These are phyloP conservation scores for Alouatta palliata DNA, from an alignment of 2,113 vertebrate species.

Conservation along the genomic window DNA sequence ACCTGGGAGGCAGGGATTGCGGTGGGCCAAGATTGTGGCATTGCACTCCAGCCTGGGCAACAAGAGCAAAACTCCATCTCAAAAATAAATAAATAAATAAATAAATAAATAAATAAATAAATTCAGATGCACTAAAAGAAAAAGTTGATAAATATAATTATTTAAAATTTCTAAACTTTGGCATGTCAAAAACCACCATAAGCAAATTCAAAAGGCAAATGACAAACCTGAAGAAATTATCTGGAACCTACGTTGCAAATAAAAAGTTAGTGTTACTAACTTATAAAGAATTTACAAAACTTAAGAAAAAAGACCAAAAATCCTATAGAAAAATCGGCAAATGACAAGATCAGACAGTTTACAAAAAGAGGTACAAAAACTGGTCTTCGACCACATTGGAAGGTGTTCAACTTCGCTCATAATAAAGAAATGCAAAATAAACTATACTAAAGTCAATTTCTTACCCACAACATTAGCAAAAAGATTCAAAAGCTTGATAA, in stretches of 20 bases:
- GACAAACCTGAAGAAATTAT: not conserved
- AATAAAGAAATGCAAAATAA: not conserved
- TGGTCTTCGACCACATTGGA: not conserved
- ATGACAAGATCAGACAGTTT: not conserved
- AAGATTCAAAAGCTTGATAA: not conserved
- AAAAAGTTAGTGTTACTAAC: not conserved
- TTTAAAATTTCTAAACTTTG: not conserved
- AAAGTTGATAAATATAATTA: not conserved
- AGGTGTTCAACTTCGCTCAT: not conserved
- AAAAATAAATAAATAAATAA: too few species aligned
- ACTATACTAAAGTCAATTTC: not conserved
- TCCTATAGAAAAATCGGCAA: not conserved
- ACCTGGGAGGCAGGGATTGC: too few species aligned
- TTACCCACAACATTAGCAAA: not conserved
- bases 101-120: not conserved
- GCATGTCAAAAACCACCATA: not conserved
- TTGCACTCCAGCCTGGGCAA: too few species aligned
- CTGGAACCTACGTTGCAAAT: not conserved
- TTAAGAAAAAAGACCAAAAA: not conserved
- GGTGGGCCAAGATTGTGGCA: too few species aligned
- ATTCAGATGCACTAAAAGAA: not conserved
- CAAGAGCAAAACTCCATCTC: too few species aligned
- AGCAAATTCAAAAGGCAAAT: not conserved
- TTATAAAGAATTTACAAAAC: not conserved
- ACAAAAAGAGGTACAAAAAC: not conserved